These are phyloP conservation scores for Phenganax marumi DNA, from an alignment of 92 coral and sea anemone species.

Conservation along the genomic window DNA sequence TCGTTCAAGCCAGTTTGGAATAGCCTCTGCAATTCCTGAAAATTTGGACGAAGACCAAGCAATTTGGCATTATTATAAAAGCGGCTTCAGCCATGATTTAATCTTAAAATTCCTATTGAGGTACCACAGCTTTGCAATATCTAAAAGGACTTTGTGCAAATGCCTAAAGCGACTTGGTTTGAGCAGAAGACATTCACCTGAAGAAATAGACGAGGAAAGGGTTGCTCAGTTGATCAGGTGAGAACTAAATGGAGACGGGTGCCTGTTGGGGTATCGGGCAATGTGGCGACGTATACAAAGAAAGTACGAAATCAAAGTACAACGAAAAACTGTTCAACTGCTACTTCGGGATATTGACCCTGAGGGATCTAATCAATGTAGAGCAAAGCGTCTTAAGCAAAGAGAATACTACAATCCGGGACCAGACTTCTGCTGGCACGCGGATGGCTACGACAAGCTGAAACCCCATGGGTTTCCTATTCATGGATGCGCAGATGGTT, in stretches of 20 bases:
- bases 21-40: background rate
- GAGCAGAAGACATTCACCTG: background rate
- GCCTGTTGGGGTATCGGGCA: conserved; percentile 11
- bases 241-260: conserved; percentile 10
- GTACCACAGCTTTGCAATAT: background rate
- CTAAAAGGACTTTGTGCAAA: no score
- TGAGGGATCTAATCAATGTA: no score
- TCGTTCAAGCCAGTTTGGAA: background rate
- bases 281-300: conserved; percentile 2
- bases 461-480: background rate
- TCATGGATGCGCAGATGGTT: background rate
- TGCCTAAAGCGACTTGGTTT: no score
- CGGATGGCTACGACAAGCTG: no score
- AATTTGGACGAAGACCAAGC: conserved; percentile 6
- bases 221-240: background rate
- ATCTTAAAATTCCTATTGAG: background rate
- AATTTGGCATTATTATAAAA: background rate
- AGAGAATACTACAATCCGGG: no score
- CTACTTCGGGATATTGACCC: background rate
- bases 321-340: background rate
- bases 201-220: background rate
- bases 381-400: no score
- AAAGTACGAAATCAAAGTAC: background rate
- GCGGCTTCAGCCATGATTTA: background rate
- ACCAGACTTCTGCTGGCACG: no score